Base-by-base conservation (phyloP, 2,888 invertebrate genomes). In the Venustoraphidia nigricollis region DNA sequence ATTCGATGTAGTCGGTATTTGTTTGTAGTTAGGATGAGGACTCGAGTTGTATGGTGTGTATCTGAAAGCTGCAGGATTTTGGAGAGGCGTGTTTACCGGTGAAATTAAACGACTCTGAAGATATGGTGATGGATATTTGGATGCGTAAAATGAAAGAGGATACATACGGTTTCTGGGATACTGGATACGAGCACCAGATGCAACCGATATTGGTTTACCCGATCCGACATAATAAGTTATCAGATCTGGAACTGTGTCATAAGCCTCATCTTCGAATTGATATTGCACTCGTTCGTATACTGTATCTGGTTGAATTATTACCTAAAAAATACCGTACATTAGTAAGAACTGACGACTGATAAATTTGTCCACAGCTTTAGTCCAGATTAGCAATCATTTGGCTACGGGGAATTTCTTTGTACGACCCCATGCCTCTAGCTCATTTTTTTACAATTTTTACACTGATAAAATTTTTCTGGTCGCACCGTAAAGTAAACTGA, bases 191-290 rank as follows among this genome's bases (percentile, higher is more conserved):
- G 93, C 93, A 0, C 91, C 90, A 2, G 92, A 93, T 0, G 85
- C 85, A 8, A 80, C 79, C 2, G 94, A 93, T 60, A 95, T 86
- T 1, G 90, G 82, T 60, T 90, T 87, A 13, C 86, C 88, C 42
- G 89, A 90, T 2, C 90, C 89, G 27, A 94, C 91, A 64, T 95
- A 94, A 54, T 84, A 92, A 8, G 92, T 92, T 53, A 95, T 91
- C 48, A 96, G 75, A 65, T 93, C 92, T 1, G 92, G 87, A 14
- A 95, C 89, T 2, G 91, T 91, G 61, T 90, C 90, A 61, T 92
- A 95, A 1, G 88, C 83, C 62, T 92, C 90, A 60, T 92, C 92
- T 66, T 95, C 95, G 63, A 95, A 92, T 61, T 91, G 89, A 64
- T 87, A 95, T 62, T 93, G 90, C 35, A 91, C 83, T 56, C 87